Evolutionary conservation across 2,797 vertebrate genomes (phyloP), one percentile per base, ranked within the genome.

Genomic region (Sebastes wilsoni): DNA sequence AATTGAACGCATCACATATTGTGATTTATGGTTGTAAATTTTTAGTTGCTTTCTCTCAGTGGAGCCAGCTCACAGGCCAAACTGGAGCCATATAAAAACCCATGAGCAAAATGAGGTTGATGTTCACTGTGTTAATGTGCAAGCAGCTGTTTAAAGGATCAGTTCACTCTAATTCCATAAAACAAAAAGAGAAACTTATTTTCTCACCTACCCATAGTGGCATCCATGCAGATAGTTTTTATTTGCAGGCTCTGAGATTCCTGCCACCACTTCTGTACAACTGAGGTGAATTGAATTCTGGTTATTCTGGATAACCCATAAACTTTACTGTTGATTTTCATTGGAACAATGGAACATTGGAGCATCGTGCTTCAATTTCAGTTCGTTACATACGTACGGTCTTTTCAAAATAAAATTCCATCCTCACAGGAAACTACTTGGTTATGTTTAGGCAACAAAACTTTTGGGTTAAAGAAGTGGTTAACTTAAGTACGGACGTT

Each of bases 1-100:
- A 87, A 80, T 12, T 71, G 42, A 80, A 75, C 2, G 4, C 69
- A 73, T 66, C 67, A 28, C 60, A 55, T 69, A 60, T 27, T 25
- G 42, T 87, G 87, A 90, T 90, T 89, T 72, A 85, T 83, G 52
- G 60, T 52, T 56, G 77, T 25, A 77, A 32, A 80, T 66, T 62
- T 81, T 83, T 68, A 12, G 60, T 59, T 66, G 60, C 54, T 61
- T 54, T 34, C 61, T 67, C 56, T 79, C 66, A 8, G 77, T 66
- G 64, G 49, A 56, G 30, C 4, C 0, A 2, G 60, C 27, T 62
- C 0, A 55, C 56, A 13, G 46, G 42, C 59, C n/a, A 1, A 59
- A 75, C 77, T 61, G 73, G 23, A 56, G 9, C 22, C 6, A 12
- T 34, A 58, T 68, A 28, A 72, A 32, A 20, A 81, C 13, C 60